A percentile compares a stretch with the other conserved stretches of the same genome.
Conservation (phyloP, 2,888 invertebrate species). For the Liodrosophila aerea region DNA sequence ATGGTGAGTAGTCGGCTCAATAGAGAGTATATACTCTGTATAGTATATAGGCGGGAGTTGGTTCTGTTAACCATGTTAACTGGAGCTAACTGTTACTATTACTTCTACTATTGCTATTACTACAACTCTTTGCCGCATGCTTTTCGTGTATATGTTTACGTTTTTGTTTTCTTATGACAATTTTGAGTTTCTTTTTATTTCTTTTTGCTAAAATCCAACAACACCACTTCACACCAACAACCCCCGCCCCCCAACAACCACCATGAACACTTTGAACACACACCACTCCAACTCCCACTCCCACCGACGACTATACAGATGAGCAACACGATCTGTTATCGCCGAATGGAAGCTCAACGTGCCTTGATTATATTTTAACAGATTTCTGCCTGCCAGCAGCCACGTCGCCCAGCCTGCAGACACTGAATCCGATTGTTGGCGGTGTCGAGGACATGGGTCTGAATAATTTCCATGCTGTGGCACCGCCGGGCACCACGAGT, state of each 20-base stretch:
- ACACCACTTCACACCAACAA: slow-evolving; percentile 14
- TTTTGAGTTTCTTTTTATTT: slow-evolving; percentile 38
- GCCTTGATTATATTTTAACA: slow-evolving; percentile 85
- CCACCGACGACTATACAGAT: slow-evolving; percentile 68
- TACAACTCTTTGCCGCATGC: too few species aligned
- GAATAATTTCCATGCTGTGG: slow-evolving; percentile 82
- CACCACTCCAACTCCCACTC: too few species aligned
- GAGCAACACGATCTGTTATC: slow-evolving; percentile 83
- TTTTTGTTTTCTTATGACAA: slow-evolving; percentile 20
- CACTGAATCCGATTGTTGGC: slow-evolving; percentile 82
- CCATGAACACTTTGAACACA: slow-evolving; percentile 18
- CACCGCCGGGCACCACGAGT: slow-evolving; percentile 76
- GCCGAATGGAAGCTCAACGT: slow-evolving; percentile 85
- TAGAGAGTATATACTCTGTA: too few species aligned
- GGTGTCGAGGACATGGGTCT: slow-evolving; percentile 82
- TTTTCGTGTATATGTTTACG: slow-evolving; percentile 15
- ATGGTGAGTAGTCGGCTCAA: slow-evolving; percentile 86
- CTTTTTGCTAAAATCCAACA: slow-evolving; percentile 5
- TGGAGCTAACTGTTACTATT: too few species aligned
- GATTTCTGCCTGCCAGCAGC: slow-evolving; percentile 85
- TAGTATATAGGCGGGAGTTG: too few species aligned
- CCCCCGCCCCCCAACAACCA: slow-evolving; percentile 23
- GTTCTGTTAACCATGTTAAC: too few species aligned
- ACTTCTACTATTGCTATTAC: too few species aligned
- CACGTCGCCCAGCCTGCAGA: slow-evolving; percentile 84